Percentiles rank a stretch among this genome's conserved stretches.
Evolutionary conservation across 92 coral and sea anemone genomes (phyloP).

Genomic region (Actinernus sp.): DNA sequence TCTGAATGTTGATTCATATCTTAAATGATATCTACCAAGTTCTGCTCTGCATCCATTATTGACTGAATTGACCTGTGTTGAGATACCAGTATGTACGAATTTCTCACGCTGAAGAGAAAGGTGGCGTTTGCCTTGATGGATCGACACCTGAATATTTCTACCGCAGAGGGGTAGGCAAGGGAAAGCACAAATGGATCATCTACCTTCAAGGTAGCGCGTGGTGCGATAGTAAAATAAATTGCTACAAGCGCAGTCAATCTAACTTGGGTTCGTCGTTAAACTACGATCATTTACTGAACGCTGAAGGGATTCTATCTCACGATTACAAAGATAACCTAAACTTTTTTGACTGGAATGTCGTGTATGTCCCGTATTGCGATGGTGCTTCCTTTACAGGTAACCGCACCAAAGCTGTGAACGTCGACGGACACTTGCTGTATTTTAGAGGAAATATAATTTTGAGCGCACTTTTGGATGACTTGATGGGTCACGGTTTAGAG

Average conservation of each 20-base stretch:
- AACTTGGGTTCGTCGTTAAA: conserved; percentile 73
- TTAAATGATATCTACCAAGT: no score
- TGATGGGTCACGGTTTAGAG: conserved; percentile 52
- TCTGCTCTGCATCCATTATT: no score
- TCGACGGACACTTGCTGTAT: conserved; percentile 65
- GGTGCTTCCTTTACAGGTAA: conserved; percentile 96
- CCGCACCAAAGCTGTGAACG: conserved; percentile 74
- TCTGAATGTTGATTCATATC: no score
- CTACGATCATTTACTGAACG: conserved; percentile 34
- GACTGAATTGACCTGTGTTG: no score
- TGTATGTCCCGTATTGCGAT: conserved; percentile 92
- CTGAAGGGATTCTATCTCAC: conserved; percentile 78
- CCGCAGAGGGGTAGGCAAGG: conserved; percentile 56
- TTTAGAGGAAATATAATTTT: conserved; percentile 89
- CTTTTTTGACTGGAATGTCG: conserved; percentile 95
- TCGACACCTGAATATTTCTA: conserved; percentile 82
- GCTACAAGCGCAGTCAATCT: conserved; percentile 73
- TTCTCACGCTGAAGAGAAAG: conserved; percentile 49
- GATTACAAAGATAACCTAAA: conserved; percentile 53
- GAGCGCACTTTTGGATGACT: conserved; percentile 74
- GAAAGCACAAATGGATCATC: conserved; percentile 70
- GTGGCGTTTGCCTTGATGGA: conserved; percentile 95
- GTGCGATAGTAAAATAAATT: conserved; percentile 79
- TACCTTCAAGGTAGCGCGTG: conserved; percentile 95
- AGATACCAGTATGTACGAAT: conserved; percentile 48